Conservation (phyloP, 2,888 invertebrate species). For the Heliconius erato region DNA sequence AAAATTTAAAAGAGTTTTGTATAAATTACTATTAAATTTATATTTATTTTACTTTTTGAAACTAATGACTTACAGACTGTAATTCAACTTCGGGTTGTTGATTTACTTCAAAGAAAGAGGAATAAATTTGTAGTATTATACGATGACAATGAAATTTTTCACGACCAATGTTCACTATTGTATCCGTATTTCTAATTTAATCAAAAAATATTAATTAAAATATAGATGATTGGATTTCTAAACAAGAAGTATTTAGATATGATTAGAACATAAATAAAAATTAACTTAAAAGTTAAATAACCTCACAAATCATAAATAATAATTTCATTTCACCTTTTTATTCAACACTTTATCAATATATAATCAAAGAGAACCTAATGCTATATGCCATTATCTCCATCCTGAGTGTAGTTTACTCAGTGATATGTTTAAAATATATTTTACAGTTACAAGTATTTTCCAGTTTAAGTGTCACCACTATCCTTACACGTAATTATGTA, state of each 20-base stretch:
- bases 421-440: neutral
- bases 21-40: neutral
- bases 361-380: neutral
- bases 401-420: neutral
- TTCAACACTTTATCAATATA: neutral
- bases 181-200: conserved; percentile 88
- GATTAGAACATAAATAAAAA: no score
- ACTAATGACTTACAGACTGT: conserved; percentile 68
- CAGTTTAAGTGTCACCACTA: neutral
- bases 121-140: conserved; percentile 89
- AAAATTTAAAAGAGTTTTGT: conserved; percentile 37
- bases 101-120: conserved; percentile 86
- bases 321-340: no score
- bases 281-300: no score
- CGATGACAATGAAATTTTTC: conserved; percentile 90
- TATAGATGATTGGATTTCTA: neutral
- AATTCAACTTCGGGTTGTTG: conserved; percentile 69
- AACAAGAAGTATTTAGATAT: no score
- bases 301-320: no score
- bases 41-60: neutral
- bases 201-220: conserved; percentile 42
- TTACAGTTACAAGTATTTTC: neutral
- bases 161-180: conserved; percentile 87
- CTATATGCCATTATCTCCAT: neutral
- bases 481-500: conserved; percentile 88